A percentile compares a stretch with the other conserved stretches of the same genome.
Conservation (phyloP, 2,888 invertebrate genomes). For the Pseudolycoriella hygida region DNA sequence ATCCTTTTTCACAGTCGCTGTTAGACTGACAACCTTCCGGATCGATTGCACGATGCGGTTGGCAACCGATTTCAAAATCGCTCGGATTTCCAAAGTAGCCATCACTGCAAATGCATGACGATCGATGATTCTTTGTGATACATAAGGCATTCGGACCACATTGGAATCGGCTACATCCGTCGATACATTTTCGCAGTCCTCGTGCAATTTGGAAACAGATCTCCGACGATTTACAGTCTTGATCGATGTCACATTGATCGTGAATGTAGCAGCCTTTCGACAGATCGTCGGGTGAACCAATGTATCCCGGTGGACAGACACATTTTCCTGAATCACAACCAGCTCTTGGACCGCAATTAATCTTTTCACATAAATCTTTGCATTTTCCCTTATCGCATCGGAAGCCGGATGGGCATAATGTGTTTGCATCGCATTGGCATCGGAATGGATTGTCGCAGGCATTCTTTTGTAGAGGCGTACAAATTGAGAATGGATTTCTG, state of each 20-base stretch:
- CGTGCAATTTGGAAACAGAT: slow-evolving; percentile 76
- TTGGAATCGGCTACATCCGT: slow-evolving; percentile 71
- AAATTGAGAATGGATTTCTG: slow-evolving; percentile 64
- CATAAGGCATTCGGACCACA: slow-evolving; percentile 84
- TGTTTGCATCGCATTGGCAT: slow-evolving; percentile 51
- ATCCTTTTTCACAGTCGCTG: slow-evolving; percentile 51
- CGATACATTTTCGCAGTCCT: slow-evolving; percentile 64
- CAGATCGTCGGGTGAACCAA: slow-evolving; percentile 55
- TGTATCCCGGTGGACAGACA: slow-evolving; percentile 58
- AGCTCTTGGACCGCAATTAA: slow-evolving; percentile 66
- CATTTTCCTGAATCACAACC: slow-evolving; percentile 66
- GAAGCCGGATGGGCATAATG: slow-evolving; percentile 60
- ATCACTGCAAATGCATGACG: slow-evolving; percentile 70
- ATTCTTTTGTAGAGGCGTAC: slow-evolving; percentile 49
- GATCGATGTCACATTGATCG: slow-evolving; percentile 63
- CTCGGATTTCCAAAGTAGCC: slow-evolving; percentile 69
- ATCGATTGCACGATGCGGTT: slow-evolving; percentile 41
- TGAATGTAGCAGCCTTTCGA: slow-evolving; percentile 50
- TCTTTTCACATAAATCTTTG: slow-evolving; percentile 54
- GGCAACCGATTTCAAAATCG: slow-evolving; percentile 62
- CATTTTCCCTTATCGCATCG: slow-evolving; percentile 57
- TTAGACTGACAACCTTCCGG: slow-evolving; percentile 45
- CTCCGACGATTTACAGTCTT: slow-evolving; percentile 65
- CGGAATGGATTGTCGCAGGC: slow-evolving; percentile 49
- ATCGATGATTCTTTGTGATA: slow-evolving; percentile 65